Evolutionary conservation across 2,113 vertebrate species (phyloP).

Genomic region (Oryzias woworae): DNA sequence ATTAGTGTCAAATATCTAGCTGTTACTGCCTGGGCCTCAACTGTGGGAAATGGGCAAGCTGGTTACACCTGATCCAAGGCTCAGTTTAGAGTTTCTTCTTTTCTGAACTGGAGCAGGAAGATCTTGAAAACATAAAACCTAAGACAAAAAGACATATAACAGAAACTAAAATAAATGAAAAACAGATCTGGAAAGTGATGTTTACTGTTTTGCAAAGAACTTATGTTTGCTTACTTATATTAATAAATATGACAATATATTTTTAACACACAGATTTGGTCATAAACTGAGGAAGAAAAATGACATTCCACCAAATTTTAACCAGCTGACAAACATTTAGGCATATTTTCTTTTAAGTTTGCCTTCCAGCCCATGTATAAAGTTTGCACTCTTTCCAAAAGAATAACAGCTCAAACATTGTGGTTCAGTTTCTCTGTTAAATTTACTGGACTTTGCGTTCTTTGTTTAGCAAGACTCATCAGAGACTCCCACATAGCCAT

Average conservation of each 20-base stretch:
- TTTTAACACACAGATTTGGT: neutral
- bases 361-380: neutral
- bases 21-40: constrained; percentile 54
- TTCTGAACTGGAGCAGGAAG: constrained; percentile 53
- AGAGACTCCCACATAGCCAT: constrained; percentile 34
- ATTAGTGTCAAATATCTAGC: constrained; percentile 82
- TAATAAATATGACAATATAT: too few species aligned
- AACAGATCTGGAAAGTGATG: too few species aligned
- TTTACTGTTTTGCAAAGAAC: too few species aligned
- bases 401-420: constrained; percentile 38
- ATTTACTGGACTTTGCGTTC: constrained; percentile 51
- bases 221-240: too few species aligned
- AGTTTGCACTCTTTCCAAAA: constrained; percentile 1
- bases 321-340: constrained; percentile 9
- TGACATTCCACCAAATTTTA: constrained; percentile 7
- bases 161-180: neutral
- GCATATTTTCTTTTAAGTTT: constrained; percentile 18
- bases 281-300: neutral
- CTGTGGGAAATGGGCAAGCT: constrained; percentile 76
- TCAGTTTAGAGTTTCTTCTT: constrained; percentile 71
- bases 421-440: constrained; percentile 54
- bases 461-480: constrained; percentile 48
- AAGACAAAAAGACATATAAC: neutral
- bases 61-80: constrained; percentile 73
- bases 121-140: constrained; percentile 23